These are phyloP conservation scores for Heterocephalus glaber DNA, from an alignment of 2,113 vertebrate genomes.

Conservation along the genomic window DNA sequence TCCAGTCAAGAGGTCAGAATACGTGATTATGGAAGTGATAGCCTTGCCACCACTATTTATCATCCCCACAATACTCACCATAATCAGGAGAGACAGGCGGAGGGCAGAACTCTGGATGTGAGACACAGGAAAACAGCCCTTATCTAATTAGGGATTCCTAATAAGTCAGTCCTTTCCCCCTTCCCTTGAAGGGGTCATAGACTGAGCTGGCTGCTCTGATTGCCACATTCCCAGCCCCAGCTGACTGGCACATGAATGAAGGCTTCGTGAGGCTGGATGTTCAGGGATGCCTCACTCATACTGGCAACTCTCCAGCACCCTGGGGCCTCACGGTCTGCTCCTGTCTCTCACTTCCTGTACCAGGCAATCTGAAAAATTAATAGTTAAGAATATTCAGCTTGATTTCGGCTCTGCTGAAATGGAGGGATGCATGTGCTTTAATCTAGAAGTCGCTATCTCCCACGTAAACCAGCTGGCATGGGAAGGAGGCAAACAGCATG, in stretches of 20 bases:
- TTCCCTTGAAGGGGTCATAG: not conserved
- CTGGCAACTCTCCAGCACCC: slow-evolving; percentile 75
- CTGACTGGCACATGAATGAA: slow-evolving; percentile 64
- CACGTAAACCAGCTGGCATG: not conserved
- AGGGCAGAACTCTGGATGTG: slow-evolving; percentile 47
- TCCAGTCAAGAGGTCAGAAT: slow-evolving; percentile 66
- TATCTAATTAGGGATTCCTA: slow-evolving; percentile 61
- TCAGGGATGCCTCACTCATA: slow-evolving; percentile 66
- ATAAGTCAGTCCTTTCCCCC: not conserved
- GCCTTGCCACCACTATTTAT: slow-evolving; percentile 72
- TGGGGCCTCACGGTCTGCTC: slow-evolving; percentile 67
- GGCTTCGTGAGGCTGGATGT: slow-evolving; percentile 55
- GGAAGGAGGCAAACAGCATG: not conserved
- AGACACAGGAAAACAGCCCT: slow-evolving; percentile 37
- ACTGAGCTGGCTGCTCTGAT: slow-evolving; percentile 2
- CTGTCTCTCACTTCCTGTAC: slow-evolving; percentile 73
- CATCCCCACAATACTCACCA: not conserved
- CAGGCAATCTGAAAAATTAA: slow-evolving; percentile 81
- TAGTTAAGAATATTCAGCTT: slow-evolving; percentile 79
- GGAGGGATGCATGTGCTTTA: not conserved
- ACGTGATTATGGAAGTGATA: slow-evolving; percentile 74
- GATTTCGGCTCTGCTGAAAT: slow-evolving; percentile 75
- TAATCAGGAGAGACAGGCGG: slow-evolving; percentile 75
- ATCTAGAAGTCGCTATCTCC: slow-evolving; percentile 74
- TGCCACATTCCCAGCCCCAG: slow-evolving; percentile 21